Conservation (phyloP, 2,888 invertebrate genomes). For the Baccha elongata region DNA sequence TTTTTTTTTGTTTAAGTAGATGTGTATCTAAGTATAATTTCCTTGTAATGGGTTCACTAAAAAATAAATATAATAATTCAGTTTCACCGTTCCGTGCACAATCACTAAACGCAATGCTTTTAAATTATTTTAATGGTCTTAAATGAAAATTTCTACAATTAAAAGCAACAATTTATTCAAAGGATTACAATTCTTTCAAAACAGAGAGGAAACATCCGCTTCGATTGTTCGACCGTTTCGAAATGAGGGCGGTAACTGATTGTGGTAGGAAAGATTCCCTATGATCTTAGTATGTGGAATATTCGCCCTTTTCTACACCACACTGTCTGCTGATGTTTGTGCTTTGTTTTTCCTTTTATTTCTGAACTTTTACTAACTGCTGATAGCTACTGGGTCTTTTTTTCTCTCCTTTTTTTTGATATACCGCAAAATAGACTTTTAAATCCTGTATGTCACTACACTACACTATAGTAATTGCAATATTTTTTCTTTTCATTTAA, state of each 20-base stretch:
- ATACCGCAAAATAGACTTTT: constrained; percentile 13
- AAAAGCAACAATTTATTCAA: constrained; percentile 44
- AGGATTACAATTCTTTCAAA: not conserved
- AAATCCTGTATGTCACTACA: constrained; percentile 47
- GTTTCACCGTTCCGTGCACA: not conserved
- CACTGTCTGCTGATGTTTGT: constrained; percentile 41
- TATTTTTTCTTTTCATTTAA: constrained; percentile 48
- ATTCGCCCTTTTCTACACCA: constrained; percentile 52
- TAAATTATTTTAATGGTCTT: not conserved
- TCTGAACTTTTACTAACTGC: constrained; percentile 53
- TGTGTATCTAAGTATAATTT: constrained; percentile 42
- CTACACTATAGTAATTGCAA: constrained; percentile 62
- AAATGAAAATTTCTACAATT: not conserved
- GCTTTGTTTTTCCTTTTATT: constrained; percentile 56
- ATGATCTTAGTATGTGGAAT: constrained; percentile 61
- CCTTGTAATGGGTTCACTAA: not conserved
- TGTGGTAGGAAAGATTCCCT: constrained; percentile 50
- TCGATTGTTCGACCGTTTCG: constrained; percentile 54
- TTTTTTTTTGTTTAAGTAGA: constrained; percentile 19
- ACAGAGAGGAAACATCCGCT: constrained; percentile 36
- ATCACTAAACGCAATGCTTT: not conserved
- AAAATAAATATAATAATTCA: not conserved
- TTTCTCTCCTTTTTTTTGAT: not conserved
- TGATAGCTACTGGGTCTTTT: not conserved
- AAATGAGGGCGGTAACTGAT: constrained; percentile 72